These are phyloP conservation scores for Labroides dimidiatus DNA, from an alignment of 2,797 vertebrate genomes.

Conservation along the genomic window DNA sequence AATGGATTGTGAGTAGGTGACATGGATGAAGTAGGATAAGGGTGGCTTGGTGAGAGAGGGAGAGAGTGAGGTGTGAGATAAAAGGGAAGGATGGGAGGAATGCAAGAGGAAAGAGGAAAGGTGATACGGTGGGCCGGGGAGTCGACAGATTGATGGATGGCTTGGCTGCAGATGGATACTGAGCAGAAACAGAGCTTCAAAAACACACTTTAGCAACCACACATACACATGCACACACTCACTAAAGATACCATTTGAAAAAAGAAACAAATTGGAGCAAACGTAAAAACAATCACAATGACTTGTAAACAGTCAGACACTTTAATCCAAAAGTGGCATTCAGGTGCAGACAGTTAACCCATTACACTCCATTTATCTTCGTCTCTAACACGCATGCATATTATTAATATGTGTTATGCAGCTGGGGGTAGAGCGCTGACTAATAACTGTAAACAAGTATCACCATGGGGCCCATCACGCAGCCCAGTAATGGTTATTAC, in stretches of 20 bases:
- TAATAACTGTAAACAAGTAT: slow-evolving; percentile 81
- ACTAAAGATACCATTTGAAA: neutral
- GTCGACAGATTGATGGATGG: slow-evolving; percentile 82
- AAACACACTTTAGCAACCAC: slow-evolving; percentile 49
- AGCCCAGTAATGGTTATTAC: slow-evolving; percentile 77
- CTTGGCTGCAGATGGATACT: slow-evolving; percentile 66
- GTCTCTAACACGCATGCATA: slow-evolving; percentile 8
- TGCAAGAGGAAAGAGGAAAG: slow-evolving; percentile 70
- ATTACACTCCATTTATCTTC: slow-evolving; percentile 30
- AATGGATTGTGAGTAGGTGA: slow-evolving; percentile 56
- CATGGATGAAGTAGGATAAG: slow-evolving; percentile 56
- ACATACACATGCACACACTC: neutral
- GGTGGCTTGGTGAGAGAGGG: slow-evolving; percentile 2
- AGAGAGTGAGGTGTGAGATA: slow-evolving; percentile 66
- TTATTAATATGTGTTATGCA: slow-evolving; percentile 66
- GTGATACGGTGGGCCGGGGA: slow-evolving; percentile 70
- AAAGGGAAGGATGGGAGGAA: slow-evolving; percentile 76
- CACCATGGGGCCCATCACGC: slow-evolving; percentile 70
- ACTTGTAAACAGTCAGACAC: slow-evolving; percentile 32
- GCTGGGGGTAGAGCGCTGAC: slow-evolving; percentile 58
- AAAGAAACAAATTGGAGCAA: slow-evolving; percentile 13
- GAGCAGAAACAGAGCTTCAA: slow-evolving; percentile 70
- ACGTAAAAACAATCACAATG: slow-evolving; percentile 26
- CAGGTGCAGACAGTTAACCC: slow-evolving; percentile 42
- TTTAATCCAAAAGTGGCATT: slow-evolving; percentile 35